These are phyloP conservation scores for Progne subis DNA, from an alignment of 2,113 vertebrate species.

Conservation along the genomic window DNA sequence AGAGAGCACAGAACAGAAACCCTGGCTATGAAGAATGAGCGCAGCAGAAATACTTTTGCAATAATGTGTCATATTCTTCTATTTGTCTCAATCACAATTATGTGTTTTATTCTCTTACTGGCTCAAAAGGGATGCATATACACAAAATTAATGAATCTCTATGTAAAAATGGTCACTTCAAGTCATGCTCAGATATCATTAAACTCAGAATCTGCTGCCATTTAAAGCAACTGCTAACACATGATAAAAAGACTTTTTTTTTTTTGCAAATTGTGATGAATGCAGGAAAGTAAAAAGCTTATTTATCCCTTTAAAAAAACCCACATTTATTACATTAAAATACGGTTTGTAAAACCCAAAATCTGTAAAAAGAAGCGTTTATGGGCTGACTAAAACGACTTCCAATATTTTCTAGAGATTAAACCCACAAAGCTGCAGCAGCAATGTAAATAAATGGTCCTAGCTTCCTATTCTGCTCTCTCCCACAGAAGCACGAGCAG, in stretches of 20 bases:
- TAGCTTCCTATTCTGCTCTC: background rate
- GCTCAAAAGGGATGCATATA: background rate
- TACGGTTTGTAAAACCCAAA: background rate
- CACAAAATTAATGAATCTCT: background rate
- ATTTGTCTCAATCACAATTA: background rate
- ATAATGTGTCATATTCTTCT: background rate
- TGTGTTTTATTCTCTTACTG: background rate
- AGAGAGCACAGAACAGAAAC: background rate
- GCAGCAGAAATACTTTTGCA: background rate
- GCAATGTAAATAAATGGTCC: background rate
- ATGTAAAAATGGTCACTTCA: background rate
- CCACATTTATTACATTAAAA: background rate
- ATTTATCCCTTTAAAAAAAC: background rate
- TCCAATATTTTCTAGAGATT: background rate
- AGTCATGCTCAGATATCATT: background rate
- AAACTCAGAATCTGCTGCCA: background rate
- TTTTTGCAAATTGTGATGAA: background rate
- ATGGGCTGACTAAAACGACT: background rate
- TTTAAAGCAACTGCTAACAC: background rate
- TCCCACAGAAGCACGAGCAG: background rate
- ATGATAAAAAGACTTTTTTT: background rate
- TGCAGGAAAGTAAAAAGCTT: background rate
- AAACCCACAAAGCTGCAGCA: background rate
- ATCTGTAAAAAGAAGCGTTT: background rate
- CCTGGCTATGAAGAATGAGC: background rate